Evolutionary conservation across 2,888 invertebrate species (phyloP), one percentile per base, ranked within the genome.

Genomic region (Branchipolynoe longqiensis): DNA sequence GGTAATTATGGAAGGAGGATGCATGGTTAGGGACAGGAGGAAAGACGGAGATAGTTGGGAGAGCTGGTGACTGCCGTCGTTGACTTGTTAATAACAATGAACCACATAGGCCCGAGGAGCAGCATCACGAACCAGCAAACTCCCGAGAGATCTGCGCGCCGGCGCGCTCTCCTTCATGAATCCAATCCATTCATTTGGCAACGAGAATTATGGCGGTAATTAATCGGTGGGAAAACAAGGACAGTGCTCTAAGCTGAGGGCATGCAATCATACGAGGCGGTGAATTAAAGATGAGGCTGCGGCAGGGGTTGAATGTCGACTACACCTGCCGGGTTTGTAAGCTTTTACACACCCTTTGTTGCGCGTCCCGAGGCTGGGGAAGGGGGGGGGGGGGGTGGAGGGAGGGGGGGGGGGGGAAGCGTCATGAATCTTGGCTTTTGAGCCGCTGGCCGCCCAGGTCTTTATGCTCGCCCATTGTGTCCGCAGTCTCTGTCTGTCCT

Each of bases 101-200:
- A n/a, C n/a, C n/a, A n/a, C n/a, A n/a, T n/a, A n/a, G 28, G 62
- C 62, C 1, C 56, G 31, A 31, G 62, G 12, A 62, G 28, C 62
- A 62, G 62, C 2, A 62, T 14, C 62, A 25, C 62, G 25, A 25
- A 56, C 22, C 56, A 56, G 62, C 62, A 62, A 28, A 14, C 31
- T 31, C 62, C 62, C 8, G 48, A 8, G 18, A 12, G 48, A 8
- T 12, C 18, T 48, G 48, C 48, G 48, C 48, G 48, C 48, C 48
- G 48, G 48, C 36, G 48, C 48, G 6, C 78, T 18, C 78, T 28
- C 28, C 48, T 54, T 78, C 54, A 28, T 33, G 48, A 78, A 54
- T 69, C 48, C 78, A 78, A 78, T 78, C 78, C 48, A 78, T 48
- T 78, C 78, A 78, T 78, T 78, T 78, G 78, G 78, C 78, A 78